phyloP scores from a whole-genome alignment of 2,797 vertebrate species.

The Coranthus polyacanthus region DNA sequence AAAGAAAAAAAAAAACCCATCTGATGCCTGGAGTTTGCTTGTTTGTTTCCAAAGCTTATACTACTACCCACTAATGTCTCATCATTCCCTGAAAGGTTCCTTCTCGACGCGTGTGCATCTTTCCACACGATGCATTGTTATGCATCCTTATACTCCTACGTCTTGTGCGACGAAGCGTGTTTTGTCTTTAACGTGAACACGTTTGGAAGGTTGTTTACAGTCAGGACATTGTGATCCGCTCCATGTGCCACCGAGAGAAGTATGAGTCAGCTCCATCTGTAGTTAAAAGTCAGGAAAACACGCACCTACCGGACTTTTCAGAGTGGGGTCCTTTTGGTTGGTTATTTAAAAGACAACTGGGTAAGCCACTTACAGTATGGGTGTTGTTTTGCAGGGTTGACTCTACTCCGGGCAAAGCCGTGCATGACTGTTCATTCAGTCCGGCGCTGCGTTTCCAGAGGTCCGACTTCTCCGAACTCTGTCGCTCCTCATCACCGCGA shows the following conservation, averaged over 20 bases:
- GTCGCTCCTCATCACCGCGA: slow-evolving; percentile 45
- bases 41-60: too few species aligned
- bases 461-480: slow-evolving; percentile 38
- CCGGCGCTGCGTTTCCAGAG: slow-evolving; percentile 57
- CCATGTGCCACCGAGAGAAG: slow-evolving; percentile 24
- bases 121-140: too few species aligned
- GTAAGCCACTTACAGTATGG: slow-evolving; percentile 86
- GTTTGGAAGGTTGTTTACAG: slow-evolving; percentile 14
- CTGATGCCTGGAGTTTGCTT: too few species aligned
- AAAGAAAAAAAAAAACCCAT: too few species aligned
- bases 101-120: too few species aligned
- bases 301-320: neutral
- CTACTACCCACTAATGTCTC: too few species aligned
- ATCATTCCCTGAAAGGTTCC: too few species aligned
- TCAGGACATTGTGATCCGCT: neutral
- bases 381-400: slow-evolving; percentile 87
- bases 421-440: slow-evolving; percentile 78
- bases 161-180: too few species aligned
- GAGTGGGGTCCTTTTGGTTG: neutral
- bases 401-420: slow-evolving; percentile 72
- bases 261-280: slow-evolving; percentile 4
- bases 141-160: too few species aligned
- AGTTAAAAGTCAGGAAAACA: neutral
- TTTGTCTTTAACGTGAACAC: too few species aligned
- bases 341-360: neutral